phyloP scores from a whole-genome alignment of 1,140 invertebrate species.

The Macrocentrus cingulum region DNA sequence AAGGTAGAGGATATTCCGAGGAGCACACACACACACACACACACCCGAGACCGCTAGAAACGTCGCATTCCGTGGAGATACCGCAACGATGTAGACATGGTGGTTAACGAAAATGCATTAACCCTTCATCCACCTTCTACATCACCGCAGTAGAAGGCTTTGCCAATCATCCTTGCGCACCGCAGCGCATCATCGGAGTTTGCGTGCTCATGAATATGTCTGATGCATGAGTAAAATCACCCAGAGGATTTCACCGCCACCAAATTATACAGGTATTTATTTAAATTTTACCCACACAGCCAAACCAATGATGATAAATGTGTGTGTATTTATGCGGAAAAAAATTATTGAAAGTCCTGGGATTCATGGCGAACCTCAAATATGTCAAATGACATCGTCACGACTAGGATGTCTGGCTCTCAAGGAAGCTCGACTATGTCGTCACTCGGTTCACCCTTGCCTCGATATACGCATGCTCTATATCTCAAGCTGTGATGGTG shows the following conservation, averaged over 20 bases:
- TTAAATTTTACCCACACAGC: no score
- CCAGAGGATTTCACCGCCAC: no score
- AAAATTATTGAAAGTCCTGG: slow-evolving; percentile 1
- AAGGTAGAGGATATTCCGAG: slow-evolving; percentile 32
- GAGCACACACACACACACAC: background rate
- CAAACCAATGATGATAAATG: background rate
- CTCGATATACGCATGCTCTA: background rate
- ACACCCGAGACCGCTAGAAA: slow-evolving; percentile 37
- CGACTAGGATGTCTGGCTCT: slow-evolving; percentile 17
- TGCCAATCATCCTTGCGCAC: background rate
- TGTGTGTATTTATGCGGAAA: background rate
- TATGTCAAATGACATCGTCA: slow-evolving; percentile 17
- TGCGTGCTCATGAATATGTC: no score
- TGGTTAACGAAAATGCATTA: slow-evolving; percentile 1
- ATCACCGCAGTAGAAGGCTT: background rate
- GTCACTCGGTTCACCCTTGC: background rate
- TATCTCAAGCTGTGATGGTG: background rate
- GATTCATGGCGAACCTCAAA: slow-evolving; percentile 7
- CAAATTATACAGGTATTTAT: no score
- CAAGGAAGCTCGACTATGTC: slow-evolving; percentile 21
- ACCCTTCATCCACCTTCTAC: background rate
- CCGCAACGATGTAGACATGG: slow-evolving; percentile 5
- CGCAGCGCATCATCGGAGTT: no score
- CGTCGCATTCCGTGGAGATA: slow-evolving; percentile 31
- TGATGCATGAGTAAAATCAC: no score